Base-by-base conservation (phyloP, 2,113 vertebrate genomes). In the Chaenogobius annularis region DNA sequence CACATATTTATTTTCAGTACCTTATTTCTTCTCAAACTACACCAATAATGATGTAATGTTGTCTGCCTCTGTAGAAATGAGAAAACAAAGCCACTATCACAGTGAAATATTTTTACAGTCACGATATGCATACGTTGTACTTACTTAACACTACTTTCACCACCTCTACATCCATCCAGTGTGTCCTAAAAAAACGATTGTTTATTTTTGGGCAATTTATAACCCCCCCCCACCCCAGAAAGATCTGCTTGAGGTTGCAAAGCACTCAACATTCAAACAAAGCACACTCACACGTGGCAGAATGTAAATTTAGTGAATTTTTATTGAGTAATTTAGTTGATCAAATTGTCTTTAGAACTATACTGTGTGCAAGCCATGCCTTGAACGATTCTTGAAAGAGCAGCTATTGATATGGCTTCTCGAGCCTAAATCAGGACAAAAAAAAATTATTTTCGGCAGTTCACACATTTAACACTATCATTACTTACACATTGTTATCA, bases 111-210 rank as follows among this genome's bases (percentile, higher is more conserved):
- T 22, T 7, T 52, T 5, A 19, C 22, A 20, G 13, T 68, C 7
- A 7, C 3, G 61, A n/a, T 48, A 10, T 54, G 66, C 56, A 62
- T 0, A 11, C 3, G 7, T 52, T n/a, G 3, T 4, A 73, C 87
- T 83, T 70, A 90, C 90, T 81, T 66, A 75, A 83, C 20, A 80
- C 44, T 37, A 22, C 73, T 70, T 65, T 81, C 59, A 35, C 90
- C 89, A 89, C 55, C 52, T 75, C 64, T 89, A 10, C 69, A 88
- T 74, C 43, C n/a, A n/a, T 1, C 31, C 0, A 12, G 17, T 17
- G 75, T 56, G 52, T 87, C 78, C 89, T 90, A 55, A 20, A 10
- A 7, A 77, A 68, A 15, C n/a, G n/a, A 14, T 15, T 22, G 10
- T 63, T n/a, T 15, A 43, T 40, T 12, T 35, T 17, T 13, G 17